Conservation (phyloP, 1,140 invertebrate genomes). For the Drosophila chauvacae region DNA sequence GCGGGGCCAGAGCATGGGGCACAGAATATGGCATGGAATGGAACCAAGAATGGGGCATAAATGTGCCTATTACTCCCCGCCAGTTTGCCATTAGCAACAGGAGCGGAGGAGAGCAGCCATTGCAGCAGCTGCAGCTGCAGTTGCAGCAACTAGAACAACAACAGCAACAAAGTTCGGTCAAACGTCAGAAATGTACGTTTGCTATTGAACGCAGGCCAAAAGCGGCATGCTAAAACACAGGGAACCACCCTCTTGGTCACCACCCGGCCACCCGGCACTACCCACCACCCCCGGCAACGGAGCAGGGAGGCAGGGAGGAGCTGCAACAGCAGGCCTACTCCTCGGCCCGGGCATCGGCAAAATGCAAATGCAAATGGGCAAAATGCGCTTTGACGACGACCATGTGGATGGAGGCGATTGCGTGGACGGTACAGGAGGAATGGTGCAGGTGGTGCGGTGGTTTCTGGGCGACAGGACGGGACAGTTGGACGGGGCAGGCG, state of each 20-base stretch:
- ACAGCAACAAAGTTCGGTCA: constrained; percentile 73
- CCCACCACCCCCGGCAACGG: constrained; percentile 8
- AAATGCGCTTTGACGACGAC: constrained; percentile 78
- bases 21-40: not conserved
- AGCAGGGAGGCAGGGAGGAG: not conserved
- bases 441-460: not conserved
- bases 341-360: constrained; percentile 42
- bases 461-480: constrained; percentile 15
- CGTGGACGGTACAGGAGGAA: constrained; percentile 2
- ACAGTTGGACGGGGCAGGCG: constrained; percentile 54
- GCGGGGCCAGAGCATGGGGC: not conserved
- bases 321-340: constrained; percentile 24
- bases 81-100: constrained; percentile 54
- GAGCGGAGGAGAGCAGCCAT: not conserved
- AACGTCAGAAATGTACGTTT: constrained; percentile 65
- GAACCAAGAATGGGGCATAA: constrained; percentile 19
- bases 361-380: constrained; percentile 70
- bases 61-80: constrained; percentile 51
- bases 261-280: not conserved
- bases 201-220: constrained; percentile 59
- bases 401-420: constrained; percentile 26
- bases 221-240: constrained; percentile 25
- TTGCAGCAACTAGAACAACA: constrained; percentile 47
- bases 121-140: constrained; percentile 13
- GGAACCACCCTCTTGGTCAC: constrained; percentile 7